Conservation (phyloP, 2,113 vertebrate genomes). For the Sarotherodon lohbergeri region DNA sequence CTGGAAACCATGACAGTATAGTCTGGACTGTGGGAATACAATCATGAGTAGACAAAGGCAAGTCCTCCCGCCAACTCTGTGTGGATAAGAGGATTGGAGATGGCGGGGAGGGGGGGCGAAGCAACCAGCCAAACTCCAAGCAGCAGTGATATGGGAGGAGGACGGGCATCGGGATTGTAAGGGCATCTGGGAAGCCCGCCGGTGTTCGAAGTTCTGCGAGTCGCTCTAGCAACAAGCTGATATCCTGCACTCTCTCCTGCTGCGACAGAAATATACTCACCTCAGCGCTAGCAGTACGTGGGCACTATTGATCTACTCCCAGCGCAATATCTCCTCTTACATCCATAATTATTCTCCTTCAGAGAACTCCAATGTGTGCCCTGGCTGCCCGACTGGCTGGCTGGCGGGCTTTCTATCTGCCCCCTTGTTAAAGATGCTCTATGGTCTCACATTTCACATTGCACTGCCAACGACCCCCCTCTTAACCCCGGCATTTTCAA, state of each 20-base stretch:
- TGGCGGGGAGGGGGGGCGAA: neutral
- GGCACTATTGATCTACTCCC: conserved; percentile 65
- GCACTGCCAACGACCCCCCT: conserved; percentile 51
- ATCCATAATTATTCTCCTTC: conserved; percentile 67
- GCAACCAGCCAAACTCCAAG: conserved; percentile 33
- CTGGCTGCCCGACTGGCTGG: conserved; percentile 11
- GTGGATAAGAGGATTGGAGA: conserved; percentile 60
- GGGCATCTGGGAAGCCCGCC: conserved; percentile 45
- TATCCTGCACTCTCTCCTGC: conserved; percentile 57
- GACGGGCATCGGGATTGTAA: conserved; percentile 23
- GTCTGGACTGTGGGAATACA: conserved; percentile 55
- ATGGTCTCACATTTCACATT: conserved; percentile 56
- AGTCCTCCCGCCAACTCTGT: conserved; percentile 49
- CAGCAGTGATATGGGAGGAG: conserved; percentile 39
- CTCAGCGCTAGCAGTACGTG: conserved; percentile 49
- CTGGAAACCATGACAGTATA: conserved; percentile 53
- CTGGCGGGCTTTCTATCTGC: conserved; percentile 27
- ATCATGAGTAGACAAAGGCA: conserved; percentile 59
- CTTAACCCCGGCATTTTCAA: conserved; percentile 63
- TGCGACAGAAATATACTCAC: conserved; percentile 56
- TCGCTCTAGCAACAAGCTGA: conserved; percentile 54
- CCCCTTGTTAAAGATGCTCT: conserved; percentile 60
- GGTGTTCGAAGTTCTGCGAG: conserved; percentile 46
- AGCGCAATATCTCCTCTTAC: conserved; percentile 63
- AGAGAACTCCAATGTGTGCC: conserved; percentile 31